phyloP scores from a whole-genome alignment of 2,797 vertebrate genomes.

The Saxicola maurus region DNA sequence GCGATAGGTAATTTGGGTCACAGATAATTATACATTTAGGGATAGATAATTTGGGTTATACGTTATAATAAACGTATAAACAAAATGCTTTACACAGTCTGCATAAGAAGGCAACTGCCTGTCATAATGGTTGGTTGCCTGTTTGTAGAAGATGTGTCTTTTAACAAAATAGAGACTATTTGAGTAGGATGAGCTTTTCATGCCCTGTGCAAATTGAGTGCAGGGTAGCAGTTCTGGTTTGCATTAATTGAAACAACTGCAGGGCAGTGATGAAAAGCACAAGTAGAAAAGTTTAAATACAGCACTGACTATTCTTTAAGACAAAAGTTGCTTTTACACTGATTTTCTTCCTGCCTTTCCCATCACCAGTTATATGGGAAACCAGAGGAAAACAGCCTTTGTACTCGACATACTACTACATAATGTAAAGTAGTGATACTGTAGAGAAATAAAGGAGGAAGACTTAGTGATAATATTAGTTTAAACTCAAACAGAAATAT shows the following conservation, averaged over 20 bases:
- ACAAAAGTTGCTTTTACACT: not conserved
- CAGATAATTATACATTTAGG: not conserved
- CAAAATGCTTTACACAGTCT: not conserved
- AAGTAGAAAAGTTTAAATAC: not conserved
- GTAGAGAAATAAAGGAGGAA: not conserved
- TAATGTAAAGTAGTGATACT: not conserved
- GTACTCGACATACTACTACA: accelerated
- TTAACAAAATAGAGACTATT: accelerated
- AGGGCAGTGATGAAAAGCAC: not conserved
- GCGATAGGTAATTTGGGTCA: not conserved
- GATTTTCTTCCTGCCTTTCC: not conserved
- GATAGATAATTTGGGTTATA: not conserved
- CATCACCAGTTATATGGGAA: accelerated
- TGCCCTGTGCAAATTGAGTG: not conserved
- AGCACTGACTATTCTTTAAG: not conserved
- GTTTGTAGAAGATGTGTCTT: not conserved
- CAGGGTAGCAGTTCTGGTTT: not conserved
- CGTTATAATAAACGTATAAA: not conserved
- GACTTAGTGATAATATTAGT: not conserved
- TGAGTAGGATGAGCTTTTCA: not conserved
- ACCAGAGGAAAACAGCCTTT: not conserved
- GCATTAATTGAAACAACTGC: not conserved
- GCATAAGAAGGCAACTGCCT: not conserved
- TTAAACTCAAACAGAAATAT: not conserved
- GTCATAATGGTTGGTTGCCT: not conserved